Evolutionary conservation across 1,140 invertebrate genomes (phyloP).

Genomic region (Drosophila nikananu): DNA sequence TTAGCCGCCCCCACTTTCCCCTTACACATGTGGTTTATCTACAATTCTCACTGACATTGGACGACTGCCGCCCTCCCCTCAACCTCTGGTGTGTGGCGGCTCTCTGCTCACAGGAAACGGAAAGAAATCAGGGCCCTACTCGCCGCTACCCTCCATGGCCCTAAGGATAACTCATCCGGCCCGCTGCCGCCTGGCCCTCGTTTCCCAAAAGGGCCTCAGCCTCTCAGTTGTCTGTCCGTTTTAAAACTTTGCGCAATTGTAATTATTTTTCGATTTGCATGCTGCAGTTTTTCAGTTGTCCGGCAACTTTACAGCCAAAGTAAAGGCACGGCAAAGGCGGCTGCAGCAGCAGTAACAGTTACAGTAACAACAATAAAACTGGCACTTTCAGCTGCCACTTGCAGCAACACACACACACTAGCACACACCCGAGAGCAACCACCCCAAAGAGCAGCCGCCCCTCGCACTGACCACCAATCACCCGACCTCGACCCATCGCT

Average conservation of each 20-base stretch:
- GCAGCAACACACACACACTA: slow-evolving; percentile 25
- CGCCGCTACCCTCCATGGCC: background rate
- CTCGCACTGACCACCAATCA: background rate
- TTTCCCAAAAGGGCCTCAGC: slow-evolving; percentile 13
- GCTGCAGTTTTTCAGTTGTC: slow-evolving; percentile 68
- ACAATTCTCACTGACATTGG: slow-evolving; percentile 37
- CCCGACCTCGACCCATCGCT: slow-evolving; percentile 13
- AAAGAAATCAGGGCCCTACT: slow-evolving; percentile 59
- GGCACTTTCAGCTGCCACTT: slow-evolving; percentile 62
- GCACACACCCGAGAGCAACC: background rate
- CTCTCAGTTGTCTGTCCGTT: slow-evolving; percentile 54
- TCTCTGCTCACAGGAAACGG: slow-evolving; percentile 32
- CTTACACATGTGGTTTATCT: slow-evolving; percentile 39
- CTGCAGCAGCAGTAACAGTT: slow-evolving; percentile 17
- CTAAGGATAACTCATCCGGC: background rate
- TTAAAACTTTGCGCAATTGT: slow-evolving; percentile 68
- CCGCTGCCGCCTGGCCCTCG: background rate
- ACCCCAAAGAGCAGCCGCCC: background rate
- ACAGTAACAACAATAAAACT: slow-evolving; percentile 59
- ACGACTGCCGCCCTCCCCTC: background rate
- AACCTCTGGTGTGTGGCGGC: background rate
- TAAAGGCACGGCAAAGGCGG: slow-evolving; percentile 14
- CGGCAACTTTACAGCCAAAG: slow-evolving; percentile 46
- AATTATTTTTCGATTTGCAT: slow-evolving; percentile 72
- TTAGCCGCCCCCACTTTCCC: background rate